Base-by-base conservation (phyloP, 2,797 vertebrate species). In the Sebastiscus tertius region DNA sequence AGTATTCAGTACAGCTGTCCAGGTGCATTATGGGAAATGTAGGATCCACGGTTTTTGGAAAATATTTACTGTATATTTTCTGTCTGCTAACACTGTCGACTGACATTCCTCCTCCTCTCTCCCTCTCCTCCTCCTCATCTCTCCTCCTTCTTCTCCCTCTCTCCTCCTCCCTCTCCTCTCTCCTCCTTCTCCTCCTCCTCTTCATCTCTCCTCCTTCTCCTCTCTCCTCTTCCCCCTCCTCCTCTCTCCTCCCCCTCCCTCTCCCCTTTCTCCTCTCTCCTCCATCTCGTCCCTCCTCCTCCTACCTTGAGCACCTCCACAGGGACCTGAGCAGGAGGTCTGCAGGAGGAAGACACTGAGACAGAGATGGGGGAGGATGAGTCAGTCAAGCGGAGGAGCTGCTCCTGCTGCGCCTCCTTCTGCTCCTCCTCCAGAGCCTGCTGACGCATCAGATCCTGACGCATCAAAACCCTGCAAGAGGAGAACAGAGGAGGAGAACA, bases 391-490 rank as follows among this genome's bases (percentile, higher is more conserved):
- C 29, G 71, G 12, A 93, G 84, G 33, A 91, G 88, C 33, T 87
- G 95, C 34, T 36, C 9, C 84, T 94, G 93, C 84, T 93, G 96
- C 9, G 94, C 95, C 90, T 97, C 97, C 72, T 96, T 94, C 78
- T 96, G 95, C 90, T 97, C 96, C 89, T 97, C 96, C 84, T 97
- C 96, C 82, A 96, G 95, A 0, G 96, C 95, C 94, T 98, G 97
- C 69, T 97, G 97, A 77, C 96, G 93, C 97, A 98, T 97, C 87
- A 97, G 92, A 90, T 97, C 97, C 94, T 98, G 97, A 39, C 97
- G 94, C 85, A 97, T 89, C 75, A 97, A 89, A 70, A 98, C 96
- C 86, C 90, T 92, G 82, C 56, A 67, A 82, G 67, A 86, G 66
- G 46, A 29, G 75, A 36, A 52, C 24, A 26, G 52, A 22, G 8